These are phyloP conservation scores for Bolborhynchus lineola DNA, from an alignment of 2,113 vertebrate genomes.

Conservation along the genomic window DNA sequence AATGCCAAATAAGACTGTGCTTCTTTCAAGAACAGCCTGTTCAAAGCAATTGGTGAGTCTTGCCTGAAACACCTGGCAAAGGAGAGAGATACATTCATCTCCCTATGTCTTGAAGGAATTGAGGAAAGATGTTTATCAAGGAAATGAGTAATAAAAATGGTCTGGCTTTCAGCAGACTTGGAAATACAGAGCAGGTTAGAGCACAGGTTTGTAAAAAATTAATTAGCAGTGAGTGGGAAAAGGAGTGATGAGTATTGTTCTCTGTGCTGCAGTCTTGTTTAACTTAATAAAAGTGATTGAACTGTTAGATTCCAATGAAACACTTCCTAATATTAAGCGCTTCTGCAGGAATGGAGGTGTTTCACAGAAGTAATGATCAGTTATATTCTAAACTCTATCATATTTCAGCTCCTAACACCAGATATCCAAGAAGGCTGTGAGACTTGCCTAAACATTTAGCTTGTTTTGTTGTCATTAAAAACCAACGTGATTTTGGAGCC, in stretches of 20 bases:
- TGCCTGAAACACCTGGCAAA: neutral
- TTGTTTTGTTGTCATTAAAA: neutral
- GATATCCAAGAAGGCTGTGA: neutral
- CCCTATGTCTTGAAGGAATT: neutral
- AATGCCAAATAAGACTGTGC: neutral
- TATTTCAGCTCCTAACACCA: neutral
- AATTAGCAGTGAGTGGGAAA: constrained; percentile 7
- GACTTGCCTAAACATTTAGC: neutral
- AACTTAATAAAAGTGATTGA: neutral
- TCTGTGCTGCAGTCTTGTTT: neutral
- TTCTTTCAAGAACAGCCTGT: neutral
- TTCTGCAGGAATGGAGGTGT: neutral
- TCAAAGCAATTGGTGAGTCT: neutral
- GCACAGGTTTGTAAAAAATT: neutral
- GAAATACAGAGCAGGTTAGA: neutral
- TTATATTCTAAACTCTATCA: neutral
- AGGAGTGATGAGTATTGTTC: neutral
- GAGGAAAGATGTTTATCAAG: neutral
- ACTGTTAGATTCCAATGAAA: neutral
- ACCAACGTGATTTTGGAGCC: neutral
- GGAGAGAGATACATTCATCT: neutral
- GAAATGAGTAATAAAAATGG: neutral
- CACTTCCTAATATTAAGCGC: neutral
- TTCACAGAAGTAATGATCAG: neutral
- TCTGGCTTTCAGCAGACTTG: neutral